phyloP scores from a whole-genome alignment of 1,140 invertebrate species.

The Araneus ventricosus region DNA sequence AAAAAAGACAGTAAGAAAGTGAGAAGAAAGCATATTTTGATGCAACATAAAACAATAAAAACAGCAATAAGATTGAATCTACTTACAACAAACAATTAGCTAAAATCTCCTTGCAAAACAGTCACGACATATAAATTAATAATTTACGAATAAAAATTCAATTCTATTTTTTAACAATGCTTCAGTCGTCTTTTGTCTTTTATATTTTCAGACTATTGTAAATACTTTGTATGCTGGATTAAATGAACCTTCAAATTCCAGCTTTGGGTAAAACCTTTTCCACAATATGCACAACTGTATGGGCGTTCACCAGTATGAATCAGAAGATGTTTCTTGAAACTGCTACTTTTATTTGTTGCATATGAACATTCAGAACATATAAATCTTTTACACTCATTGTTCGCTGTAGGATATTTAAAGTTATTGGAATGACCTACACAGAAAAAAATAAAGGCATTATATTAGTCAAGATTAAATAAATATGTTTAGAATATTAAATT shows the following conservation, averaged over 20 bases:
- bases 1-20: too few relatives aligned
- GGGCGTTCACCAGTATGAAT: slow-evolving; percentile 70
- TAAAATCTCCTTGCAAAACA: too few relatives aligned
- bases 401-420: neutral
- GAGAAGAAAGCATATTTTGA: too few relatives aligned
- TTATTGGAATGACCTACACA: neutral
- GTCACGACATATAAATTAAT: too few relatives aligned
- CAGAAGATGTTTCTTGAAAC: slow-evolving; percentile 58
- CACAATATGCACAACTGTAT: slow-evolving; percentile 51
- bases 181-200: too few relatives aligned
- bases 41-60: too few relatives aligned
- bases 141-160: too few relatives aligned
- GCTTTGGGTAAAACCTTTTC: slow-evolving; percentile 41
- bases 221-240: neutral
- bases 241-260: slow-evolving; percentile 68
- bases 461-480: neutral
- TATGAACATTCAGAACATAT: neutral
- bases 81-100: too few relatives aligned
- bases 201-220: neutral
- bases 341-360: neutral
- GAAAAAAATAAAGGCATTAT: neutral
- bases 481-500: neutral
- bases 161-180: too few relatives aligned
- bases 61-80: too few relatives aligned
- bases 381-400: neutral